Evolutionary conservation across 2,113 vertebrate genomes (phyloP).

Genomic region (Perca schrenkii): DNA sequence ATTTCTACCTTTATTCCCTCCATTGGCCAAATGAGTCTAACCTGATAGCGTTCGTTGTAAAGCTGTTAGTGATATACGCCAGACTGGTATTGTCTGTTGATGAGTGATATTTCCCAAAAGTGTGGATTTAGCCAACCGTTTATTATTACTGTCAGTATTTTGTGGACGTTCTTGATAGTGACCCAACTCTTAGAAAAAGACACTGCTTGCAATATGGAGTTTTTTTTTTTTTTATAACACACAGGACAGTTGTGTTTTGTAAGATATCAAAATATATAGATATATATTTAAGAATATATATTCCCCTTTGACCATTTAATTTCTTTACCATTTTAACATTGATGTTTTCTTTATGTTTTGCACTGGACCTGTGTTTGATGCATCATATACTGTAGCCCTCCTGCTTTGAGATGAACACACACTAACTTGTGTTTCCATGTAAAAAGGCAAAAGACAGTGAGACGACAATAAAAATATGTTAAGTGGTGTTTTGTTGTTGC

Average conservation of each 20-base stretch:
- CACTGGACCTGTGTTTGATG: slow-evolving; percentile 71
- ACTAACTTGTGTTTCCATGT: slow-evolving; percentile 61
- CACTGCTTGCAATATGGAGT: background rate
- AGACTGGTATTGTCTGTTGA: background rate
- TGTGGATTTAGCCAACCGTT: background rate
- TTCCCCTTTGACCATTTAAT: slow-evolving; percentile 5
- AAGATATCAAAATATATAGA: slow-evolving; percentile 30
- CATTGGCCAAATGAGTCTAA: background rate
- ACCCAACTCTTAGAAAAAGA: background rate
- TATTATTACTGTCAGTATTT: background rate
- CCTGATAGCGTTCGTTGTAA: background rate
- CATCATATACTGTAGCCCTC: slow-evolving; percentile 54
- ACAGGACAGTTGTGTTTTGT: slow-evolving; percentile 20
- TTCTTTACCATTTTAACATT: slow-evolving; percentile 21
- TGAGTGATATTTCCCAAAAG: slow-evolving; percentile 1
- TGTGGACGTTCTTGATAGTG: background rate
- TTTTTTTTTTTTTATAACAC: background rate
- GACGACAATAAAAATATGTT: slow-evolving; percentile 71
- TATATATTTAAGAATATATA: slow-evolving; percentile 42
- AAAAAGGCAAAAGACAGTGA: slow-evolving; percentile 49
- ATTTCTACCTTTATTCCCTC: background rate
- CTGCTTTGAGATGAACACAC: slow-evolving; percentile 47
- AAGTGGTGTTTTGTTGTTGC: background rate
- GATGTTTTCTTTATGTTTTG: slow-evolving; percentile 48
- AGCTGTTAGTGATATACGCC: background rate